phyloP scores from a whole-genome alignment of 2,888 invertebrate species.

The Ptilodon capucinus region DNA sequence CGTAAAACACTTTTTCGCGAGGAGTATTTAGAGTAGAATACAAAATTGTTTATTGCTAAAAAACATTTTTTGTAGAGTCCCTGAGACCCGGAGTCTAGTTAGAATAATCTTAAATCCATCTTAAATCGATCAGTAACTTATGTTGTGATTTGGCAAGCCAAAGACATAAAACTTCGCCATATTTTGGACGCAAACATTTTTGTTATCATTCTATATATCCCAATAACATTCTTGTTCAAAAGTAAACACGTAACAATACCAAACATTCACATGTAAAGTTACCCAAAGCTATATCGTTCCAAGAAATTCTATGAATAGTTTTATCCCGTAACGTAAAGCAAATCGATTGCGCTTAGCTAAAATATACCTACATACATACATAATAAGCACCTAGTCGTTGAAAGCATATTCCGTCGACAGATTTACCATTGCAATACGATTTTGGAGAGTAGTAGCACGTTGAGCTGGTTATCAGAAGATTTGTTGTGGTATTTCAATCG shows the following conservation, averaged over 20 bases:
- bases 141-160: too few species aligned
- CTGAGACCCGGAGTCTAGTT: too few species aligned
- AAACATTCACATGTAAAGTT: slow-evolving; percentile 10
- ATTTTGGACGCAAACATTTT: neutral
- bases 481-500: slow-evolving; percentile 36
- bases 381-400: slow-evolving; percentile 20
- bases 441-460: slow-evolving; percentile 27
- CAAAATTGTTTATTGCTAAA: too few species aligned
- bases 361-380: slow-evolving; percentile 17
- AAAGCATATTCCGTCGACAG: slow-evolving; percentile 21
- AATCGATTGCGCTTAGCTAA: slow-evolving; percentile 27
- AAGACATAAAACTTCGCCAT: neutral
- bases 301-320: slow-evolving; percentile 25
- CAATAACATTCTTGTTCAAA: neutral
- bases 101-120: too few species aligned
- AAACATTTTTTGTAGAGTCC: too few species aligned
- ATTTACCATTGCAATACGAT: slow-evolving; percentile 25
- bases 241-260: neutral
- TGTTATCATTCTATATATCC: neutral
- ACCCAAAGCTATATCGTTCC: slow-evolving; percentile 16
- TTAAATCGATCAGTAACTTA: too few species aligned
- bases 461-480: slow-evolving; percentile 32
- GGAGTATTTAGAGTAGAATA: too few species aligned
- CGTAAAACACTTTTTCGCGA: neutral
- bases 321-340: slow-evolving; percentile 23